Evolutionary conservation across 2,888 invertebrate genomes (phyloP).

Genomic region (Atethmia centrago): DNA sequence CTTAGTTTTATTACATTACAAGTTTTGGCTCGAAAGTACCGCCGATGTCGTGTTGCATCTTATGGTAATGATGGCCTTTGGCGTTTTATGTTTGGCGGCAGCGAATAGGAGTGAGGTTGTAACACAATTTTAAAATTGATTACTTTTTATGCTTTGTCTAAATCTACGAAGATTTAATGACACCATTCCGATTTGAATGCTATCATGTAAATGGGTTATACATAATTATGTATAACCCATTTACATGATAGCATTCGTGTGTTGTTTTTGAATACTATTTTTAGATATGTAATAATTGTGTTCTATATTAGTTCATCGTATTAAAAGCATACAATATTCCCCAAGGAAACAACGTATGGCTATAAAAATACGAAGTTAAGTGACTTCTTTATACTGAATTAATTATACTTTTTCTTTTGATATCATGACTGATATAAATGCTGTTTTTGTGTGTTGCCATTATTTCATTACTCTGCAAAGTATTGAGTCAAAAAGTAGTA

Average conservation of each 20-base stretch:
- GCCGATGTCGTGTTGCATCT: conserved; percentile 41
- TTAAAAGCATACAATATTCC: background rate
- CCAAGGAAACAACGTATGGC: background rate
- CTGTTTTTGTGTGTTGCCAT: too few species aligned
- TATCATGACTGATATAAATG: background rate
- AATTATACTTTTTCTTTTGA: background rate
- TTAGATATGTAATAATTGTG: background rate
- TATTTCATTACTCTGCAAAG: conserved; percentile 12
- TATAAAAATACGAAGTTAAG: background rate
- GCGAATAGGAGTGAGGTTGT: conserved; percentile 22
- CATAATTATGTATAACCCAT: background rate
- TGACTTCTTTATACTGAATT: background rate
- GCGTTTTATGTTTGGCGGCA: conserved; percentile 45
- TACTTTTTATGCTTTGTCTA: background rate
- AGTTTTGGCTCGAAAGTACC: conserved; percentile 52
- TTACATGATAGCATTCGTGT: background rate
- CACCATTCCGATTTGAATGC: background rate
- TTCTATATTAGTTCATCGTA: background rate
- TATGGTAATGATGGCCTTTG: conserved; percentile 32
- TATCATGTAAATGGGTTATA: too few species aligned
- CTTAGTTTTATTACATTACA: conserved; percentile 48
- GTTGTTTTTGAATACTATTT: background rate
- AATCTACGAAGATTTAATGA: background rate
- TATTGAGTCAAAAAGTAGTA: conserved; percentile 21
- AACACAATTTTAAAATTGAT: conserved; percentile 9